phyloP scores from a whole-genome alignment of 2,888 invertebrate genomes.

The Acleris emargana region DNA sequence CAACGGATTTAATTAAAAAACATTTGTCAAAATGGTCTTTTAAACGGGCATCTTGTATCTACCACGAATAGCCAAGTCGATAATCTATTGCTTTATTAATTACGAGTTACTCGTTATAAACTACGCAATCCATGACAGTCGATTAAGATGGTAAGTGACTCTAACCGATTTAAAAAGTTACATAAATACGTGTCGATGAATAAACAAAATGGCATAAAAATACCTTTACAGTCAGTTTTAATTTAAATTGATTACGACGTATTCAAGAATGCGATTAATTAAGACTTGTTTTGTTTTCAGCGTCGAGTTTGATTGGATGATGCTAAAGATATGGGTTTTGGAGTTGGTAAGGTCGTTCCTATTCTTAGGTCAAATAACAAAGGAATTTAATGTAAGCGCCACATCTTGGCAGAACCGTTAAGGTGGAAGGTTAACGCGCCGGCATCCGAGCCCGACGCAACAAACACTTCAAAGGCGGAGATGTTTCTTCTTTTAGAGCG shows the following conservation, averaged over 20 bases:
- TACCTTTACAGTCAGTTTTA: constrained; percentile 3
- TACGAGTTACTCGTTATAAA: constrained; percentile 63
- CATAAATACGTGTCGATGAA: constrained; percentile 45
- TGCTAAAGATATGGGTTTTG: constrained; percentile 7
- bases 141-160: constrained; percentile 65
- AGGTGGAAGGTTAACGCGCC: constrained; percentile 32
- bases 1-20: constrained; percentile 72
- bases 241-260: constrained; percentile 8
- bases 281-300: constrained; percentile 2
- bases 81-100: constrained; percentile 62
- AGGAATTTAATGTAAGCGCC: constrained; percentile 34
- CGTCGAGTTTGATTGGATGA: constrained; percentile 9
- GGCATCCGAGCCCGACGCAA: constrained; percentile 21
- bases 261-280: constrained; percentile 6
- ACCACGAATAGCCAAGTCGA: constrained; percentile 45
- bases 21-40: constrained; percentile 70
- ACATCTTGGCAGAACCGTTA: constrained; percentile 29
- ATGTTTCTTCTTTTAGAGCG: constrained; percentile 22
- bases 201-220: constrained; percentile 13
- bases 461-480: constrained; percentile 26
- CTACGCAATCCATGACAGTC: constrained; percentile 64
- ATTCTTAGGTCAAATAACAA: constrained; percentile 28
- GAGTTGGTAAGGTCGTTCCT: constrained; percentile 11
- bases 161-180: constrained; percentile 47
- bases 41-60: constrained; percentile 64